Conservation (phyloP, 2,888 invertebrate species). For the Nephrotoma flavescens region DNA sequence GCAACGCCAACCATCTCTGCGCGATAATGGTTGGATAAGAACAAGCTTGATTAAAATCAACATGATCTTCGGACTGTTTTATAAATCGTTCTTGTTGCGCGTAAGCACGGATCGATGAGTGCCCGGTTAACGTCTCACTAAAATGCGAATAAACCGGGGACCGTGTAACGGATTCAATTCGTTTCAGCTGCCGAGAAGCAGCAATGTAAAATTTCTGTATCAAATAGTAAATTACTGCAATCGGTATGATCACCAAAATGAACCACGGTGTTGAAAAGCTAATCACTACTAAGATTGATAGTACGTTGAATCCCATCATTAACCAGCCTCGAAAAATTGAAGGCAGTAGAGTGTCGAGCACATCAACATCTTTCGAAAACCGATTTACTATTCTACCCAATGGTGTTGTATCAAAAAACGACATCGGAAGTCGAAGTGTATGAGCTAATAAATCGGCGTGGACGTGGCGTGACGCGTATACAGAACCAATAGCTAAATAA, state of each 20-base stretch:
- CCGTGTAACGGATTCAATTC: constrained; percentile 36
- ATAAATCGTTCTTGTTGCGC: constrained; percentile 35
- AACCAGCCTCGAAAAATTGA: neutral
- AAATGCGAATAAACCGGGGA: constrained; percentile 42
- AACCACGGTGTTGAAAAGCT: constrained; percentile 22
- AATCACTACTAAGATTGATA: constrained; percentile 14
- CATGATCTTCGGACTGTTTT: constrained; percentile 34
- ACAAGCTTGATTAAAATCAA: constrained; percentile 38
- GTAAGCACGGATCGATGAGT: constrained; percentile 35
- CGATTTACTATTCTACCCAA: constrained; percentile 43
- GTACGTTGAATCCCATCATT: constrained; percentile 11
- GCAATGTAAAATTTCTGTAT: constrained; percentile 36
- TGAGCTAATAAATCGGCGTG: constrained; percentile 36
- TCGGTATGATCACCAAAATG: constrained; percentile 22
- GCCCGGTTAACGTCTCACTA: constrained; percentile 32
- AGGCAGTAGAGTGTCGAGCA: constrained; percentile 39
- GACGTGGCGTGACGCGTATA: constrained; percentile 37
- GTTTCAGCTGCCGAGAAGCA: constrained; percentile 38
- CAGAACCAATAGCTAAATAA: constrained; percentile 34
- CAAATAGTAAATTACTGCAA: constrained; percentile 22
- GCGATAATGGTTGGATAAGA: constrained; percentile 36
- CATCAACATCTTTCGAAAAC: constrained; percentile 43
- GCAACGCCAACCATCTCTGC: constrained; percentile 33
- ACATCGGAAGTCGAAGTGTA: constrained; percentile 40
- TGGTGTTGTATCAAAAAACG: constrained; percentile 47